Percentiles rank a stretch among this genome's conserved stretches.
phyloP scores from a whole-genome alignment of 2,797 vertebrate species.

The Parambassis ranga region DNA sequence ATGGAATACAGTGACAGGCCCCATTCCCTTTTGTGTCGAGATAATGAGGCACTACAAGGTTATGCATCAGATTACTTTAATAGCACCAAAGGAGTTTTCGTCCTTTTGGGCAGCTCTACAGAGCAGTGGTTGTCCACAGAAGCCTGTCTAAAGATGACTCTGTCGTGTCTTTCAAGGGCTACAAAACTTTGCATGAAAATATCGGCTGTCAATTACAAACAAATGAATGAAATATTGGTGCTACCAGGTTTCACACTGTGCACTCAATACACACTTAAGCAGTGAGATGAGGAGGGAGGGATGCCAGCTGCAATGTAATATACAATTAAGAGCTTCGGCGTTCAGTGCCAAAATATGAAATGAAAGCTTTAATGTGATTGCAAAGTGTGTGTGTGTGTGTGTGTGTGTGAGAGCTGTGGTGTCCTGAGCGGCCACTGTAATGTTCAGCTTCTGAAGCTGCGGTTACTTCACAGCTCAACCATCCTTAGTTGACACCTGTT shows the following conservation, averaged over 20 bases:
- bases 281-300: slow-evolving; percentile 23
- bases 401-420: slow-evolving; percentile 1
- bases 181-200: slow-evolving; percentile 38
- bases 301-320: slow-evolving; percentile 65
- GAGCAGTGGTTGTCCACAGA: background rate
- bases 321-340: slow-evolving; percentile 60
- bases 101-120: slow-evolving; percentile 4
- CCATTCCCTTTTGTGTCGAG: slow-evolving; percentile 41
- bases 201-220: slow-evolving; percentile 56
- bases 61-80: slow-evolving; percentile 46
- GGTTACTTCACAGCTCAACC: slow-evolving; percentile 9
- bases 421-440: slow-evolving; percentile 9
- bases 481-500: slow-evolving; percentile 3
- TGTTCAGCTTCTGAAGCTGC: slow-evolving; percentile 13
- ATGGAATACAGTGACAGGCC: slow-evolving; percentile 37
- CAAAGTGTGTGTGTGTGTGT: slow-evolving; percentile 15
- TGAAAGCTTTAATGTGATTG: slow-evolving; percentile 59
- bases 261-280: slow-evolving; percentile 19
- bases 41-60: slow-evolving; percentile 53
- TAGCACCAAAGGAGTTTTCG: slow-evolving; percentile 7
- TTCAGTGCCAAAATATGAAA: slow-evolving; percentile 60
- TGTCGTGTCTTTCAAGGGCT: slow-evolving; percentile 35
- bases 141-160: slow-evolving; percentile 6
- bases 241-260: slow-evolving; percentile 1
- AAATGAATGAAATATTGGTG: slow-evolving; percentile 46